These are phyloP conservation scores for Strigops habroptila DNA, from an alignment of 2,113 vertebrate genomes.

Conservation along the genomic window DNA sequence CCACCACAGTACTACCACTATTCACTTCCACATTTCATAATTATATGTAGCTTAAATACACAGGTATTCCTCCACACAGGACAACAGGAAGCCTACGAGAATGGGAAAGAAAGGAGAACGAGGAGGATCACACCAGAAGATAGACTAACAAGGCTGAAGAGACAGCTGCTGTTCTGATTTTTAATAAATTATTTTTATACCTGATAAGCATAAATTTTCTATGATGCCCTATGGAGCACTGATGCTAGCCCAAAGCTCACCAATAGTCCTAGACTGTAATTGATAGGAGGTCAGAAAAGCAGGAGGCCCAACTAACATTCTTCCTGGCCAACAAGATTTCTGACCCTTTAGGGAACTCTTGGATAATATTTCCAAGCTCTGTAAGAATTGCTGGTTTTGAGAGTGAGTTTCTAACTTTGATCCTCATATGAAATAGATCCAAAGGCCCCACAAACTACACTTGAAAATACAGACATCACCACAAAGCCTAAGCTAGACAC, in stretches of 20 bases:
- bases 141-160: background rate
- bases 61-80: background rate
- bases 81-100: background rate
- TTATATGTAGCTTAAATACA: background rate
- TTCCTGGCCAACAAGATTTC: background rate
- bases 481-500: slow-evolving; percentile 4
- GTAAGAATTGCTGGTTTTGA: background rate
- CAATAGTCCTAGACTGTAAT: background rate
- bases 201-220: background rate
- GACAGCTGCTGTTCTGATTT: background rate
- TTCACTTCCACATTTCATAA: background rate
- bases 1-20: background rate
- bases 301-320: background rate
- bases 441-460: background rate
- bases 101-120: background rate
- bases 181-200: background rate
- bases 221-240: background rate
- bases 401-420: background rate
- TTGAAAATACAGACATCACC: background rate
- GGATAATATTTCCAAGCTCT: background rate
- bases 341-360: background rate
- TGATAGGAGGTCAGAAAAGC: background rate
- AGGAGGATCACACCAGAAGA: background rate
- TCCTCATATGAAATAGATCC: background rate
- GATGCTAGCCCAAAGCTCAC: background rate